These are phyloP conservation scores for Mirounga angustirostris DNA, from an alignment of 2,113 vertebrate species.

Conservation along the genomic window DNA sequence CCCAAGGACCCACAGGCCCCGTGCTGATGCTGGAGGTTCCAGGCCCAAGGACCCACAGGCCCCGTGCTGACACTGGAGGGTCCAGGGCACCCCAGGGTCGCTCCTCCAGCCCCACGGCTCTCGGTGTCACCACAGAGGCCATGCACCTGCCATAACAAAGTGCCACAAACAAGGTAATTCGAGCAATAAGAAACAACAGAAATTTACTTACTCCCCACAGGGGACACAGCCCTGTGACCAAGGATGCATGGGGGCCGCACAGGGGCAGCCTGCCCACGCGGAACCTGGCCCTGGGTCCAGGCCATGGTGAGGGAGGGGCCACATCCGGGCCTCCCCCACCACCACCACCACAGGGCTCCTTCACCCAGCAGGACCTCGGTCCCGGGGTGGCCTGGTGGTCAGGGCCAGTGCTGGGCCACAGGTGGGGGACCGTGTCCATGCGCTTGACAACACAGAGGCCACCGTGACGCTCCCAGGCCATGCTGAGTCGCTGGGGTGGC, in stretches of 20 bases:
- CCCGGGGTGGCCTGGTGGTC: too few species aligned
- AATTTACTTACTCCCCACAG: background rate
- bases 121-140: background rate
- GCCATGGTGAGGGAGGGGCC: background rate
- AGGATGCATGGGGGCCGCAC: background rate
- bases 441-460: background rate
- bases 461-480: accelerated
- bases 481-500: accelerated
- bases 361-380: background rate
- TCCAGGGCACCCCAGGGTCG: accelerated
- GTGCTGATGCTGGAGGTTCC: background rate
- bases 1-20: too few species aligned
- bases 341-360: background rate
- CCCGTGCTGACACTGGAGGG: too few species aligned
- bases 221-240: background rate
- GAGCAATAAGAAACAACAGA: background rate
- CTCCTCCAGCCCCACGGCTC: background rate
- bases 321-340: background rate
- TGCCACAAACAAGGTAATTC: accelerated
- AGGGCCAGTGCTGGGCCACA: background rate
- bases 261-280: background rate
- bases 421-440: accelerated
- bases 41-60: too few species aligned
- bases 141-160: accelerated
- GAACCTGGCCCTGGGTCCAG: background rate